Base-by-base conservation (phyloP, 1,140 invertebrate species). In the Myzus persicae region DNA sequence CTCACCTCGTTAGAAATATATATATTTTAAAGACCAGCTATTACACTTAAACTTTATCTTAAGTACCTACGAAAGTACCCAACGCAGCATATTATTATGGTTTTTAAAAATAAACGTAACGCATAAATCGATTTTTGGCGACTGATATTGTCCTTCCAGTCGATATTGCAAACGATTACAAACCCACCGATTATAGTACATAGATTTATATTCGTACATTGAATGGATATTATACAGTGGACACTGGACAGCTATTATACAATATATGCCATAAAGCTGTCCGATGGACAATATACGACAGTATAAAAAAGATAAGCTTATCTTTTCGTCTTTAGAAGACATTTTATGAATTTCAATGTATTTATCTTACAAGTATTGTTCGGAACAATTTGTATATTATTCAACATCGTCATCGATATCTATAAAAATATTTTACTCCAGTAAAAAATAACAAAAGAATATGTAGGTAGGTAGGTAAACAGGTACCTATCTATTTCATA, bases 121-220 rank as follows among this genome's bases (percentile, higher is more conserved):
- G 31, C n/a, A 76, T 76, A 76, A 76, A 76, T 76, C 59, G 59
- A n/a, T 76, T 76, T 76, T 76, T 76, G 59, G 59, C 59, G n/a
- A 20, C 59, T n/a, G 31, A 76, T 76, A 76, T n/a, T 76, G 36
- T n/a, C 59, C 14, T 76, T 18, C 59, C n/a, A 18, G 31, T 76
- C 31, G 59, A 67, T 76, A 76, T 76, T 76, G 31, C 31, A n/a
- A n/a, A 18, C 59, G 59, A 76, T 76, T 76, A 76, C 4, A 76
- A 76, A n/a, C n/a, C 4, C 59, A 76, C 59, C 14, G n/a, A 76
- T n/a, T 76, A 67, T 11, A 67, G 9, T 67, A 0, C 18, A 76
- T 76, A 76, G n/a, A 76, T 76, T 67, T n/a, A 76, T 76, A 36
- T 54, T 26, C 24, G 54, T 8, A 54, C n/a, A n/a, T n/a, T n/a